Conservation (phyloP, 2,888 invertebrate genomes). For the Hypsopygia costalis region DNA sequence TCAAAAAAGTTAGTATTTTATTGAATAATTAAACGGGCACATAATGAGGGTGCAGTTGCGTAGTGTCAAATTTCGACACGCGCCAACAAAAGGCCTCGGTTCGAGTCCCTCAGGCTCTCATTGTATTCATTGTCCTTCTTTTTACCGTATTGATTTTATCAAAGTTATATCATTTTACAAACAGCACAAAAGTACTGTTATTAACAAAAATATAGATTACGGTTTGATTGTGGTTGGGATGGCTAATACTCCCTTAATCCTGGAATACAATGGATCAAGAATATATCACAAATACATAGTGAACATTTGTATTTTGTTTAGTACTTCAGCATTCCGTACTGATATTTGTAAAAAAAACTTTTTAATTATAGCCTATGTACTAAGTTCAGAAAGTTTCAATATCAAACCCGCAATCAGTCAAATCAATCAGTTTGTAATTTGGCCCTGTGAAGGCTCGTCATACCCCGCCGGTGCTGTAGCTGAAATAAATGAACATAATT, state of each 20-base stretch:
- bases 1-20: constrained; percentile 28
- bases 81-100: constrained; percentile 49
- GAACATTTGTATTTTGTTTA: too few relatives aligned
- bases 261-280: too few relatives aligned
- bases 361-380: too few relatives aligned
- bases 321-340: too few relatives aligned
- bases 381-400: too few relatives aligned
- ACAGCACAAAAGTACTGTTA: constrained; percentile 30
- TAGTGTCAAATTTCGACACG: constrained; percentile 65
- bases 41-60: constrained; percentile 54
- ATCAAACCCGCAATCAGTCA: too few relatives aligned
- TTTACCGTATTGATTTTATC: constrained; percentile 61
- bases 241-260: neutral
- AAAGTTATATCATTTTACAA: constrained; percentile 56
- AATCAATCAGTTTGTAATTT: too few relatives aligned
- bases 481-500: too few relatives aligned
- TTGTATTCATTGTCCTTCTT: constrained; percentile 51
- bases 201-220: neutral
- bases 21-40: constrained; percentile 51
- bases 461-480: too few relatives aligned
- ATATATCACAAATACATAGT: too few relatives aligned
- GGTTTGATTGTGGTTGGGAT: neutral
- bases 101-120: constrained; percentile 44
- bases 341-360: too few relatives aligned
- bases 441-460: too few relatives aligned